phyloP scores from a whole-genome alignment of 2,797 vertebrate species.

The Ctenopoma kingsleyae region DNA sequence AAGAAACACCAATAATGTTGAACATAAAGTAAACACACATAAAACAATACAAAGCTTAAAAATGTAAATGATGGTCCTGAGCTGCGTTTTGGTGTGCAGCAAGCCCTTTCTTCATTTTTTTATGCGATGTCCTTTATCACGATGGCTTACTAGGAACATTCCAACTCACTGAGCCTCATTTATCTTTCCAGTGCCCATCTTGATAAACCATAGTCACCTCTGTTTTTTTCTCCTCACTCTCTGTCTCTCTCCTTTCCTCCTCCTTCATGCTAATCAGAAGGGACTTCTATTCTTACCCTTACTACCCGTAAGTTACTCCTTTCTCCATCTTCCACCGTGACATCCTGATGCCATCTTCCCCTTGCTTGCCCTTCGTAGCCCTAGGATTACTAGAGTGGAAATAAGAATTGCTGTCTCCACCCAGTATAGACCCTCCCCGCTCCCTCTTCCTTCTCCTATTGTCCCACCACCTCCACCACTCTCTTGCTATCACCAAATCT shows the following conservation, averaged over 20 bases:
- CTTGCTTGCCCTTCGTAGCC: constrained; percentile 60
- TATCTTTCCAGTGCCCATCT: constrained; percentile 66
- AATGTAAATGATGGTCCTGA: not conserved
- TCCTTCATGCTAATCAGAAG: constrained; percentile 91
- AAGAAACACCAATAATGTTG: not conserved
- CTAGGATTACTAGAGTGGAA: constrained; percentile 59
- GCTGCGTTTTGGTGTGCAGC: not conserved
- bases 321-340: constrained; percentile 46
- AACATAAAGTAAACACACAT: not conserved
- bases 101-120: not conserved
- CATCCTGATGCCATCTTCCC: constrained; percentile 46
- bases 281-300: constrained; percentile 95
- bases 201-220: constrained; percentile 73
- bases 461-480: constrained; percentile 17
- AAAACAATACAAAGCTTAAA: not conserved
- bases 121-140: constrained; percentile 29
- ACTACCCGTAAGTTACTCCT: constrained; percentile 93
- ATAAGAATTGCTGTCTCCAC: constrained; percentile 55
- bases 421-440: constrained; percentile 15
- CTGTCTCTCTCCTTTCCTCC: constrained; percentile 70
- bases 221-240: constrained; percentile 67
- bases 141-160: constrained; percentile 49
- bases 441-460: constrained; percentile 2
- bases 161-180: constrained; percentile 66
- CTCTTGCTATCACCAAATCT: constrained; percentile 57